These are phyloP conservation scores for Thalassarche chlororhynchos DNA, from an alignment of 2,113 vertebrate genomes.

Conservation along the genomic window DNA sequence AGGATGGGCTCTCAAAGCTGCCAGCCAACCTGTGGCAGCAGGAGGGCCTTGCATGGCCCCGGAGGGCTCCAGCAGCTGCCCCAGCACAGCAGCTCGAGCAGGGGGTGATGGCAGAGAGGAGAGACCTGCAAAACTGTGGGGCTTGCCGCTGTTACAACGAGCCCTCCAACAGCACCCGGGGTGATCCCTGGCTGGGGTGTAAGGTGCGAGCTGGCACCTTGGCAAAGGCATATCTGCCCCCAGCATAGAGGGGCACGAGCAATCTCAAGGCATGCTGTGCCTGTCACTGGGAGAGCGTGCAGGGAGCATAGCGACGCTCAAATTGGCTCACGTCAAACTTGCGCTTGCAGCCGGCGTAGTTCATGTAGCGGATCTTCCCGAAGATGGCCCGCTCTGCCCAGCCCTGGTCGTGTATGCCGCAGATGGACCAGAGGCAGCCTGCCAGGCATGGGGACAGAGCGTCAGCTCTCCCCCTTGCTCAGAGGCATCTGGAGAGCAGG, in stretches of 20 bases:
- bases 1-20: neutral
- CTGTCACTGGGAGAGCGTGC: neutral
- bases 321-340: slow-evolving; percentile 86
- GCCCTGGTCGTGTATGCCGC: slow-evolving; percentile 88
- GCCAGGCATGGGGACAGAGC: accelerated
- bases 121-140: neutral
- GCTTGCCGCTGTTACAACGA: neutral
- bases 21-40: neutral
- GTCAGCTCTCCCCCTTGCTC: neutral
- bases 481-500: accelerated
- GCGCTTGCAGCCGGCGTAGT: slow-evolving; percentile 88
- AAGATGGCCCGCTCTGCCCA: slow-evolving; percentile 85
- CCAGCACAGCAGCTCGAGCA: accelerated
- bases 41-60: neutral
- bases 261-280: neutral
- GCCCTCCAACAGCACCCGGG: accelerated
- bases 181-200: accelerated
- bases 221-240: neutral
- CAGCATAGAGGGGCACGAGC: accelerated
- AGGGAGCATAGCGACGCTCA: slow-evolving; percentile 76
- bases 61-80: neutral
- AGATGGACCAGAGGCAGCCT: slow-evolving; percentile 94
- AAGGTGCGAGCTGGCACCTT: neutral
- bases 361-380: slow-evolving; percentile 93
- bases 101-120: neutral